A percentile compares a stretch with the other conserved stretches of the same genome.
Conservation (phyloP, 30 jellyfish, hydroid and myxozoan species). For the Clytia hemisphaerica region DNA sequence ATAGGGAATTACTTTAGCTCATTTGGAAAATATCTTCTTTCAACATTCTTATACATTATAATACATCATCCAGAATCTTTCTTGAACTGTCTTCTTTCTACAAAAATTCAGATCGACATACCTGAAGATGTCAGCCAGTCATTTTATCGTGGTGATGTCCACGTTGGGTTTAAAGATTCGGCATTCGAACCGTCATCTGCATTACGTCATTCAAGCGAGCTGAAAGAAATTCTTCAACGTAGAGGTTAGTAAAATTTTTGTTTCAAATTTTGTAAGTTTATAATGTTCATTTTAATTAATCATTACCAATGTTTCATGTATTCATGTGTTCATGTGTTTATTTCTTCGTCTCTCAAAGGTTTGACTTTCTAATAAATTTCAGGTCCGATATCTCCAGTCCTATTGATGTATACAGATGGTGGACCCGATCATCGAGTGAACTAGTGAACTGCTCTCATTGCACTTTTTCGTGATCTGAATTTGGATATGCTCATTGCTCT, state of each 20-base stretch:
- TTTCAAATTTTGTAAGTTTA: no score
- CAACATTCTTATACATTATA: no score
- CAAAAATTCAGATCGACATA: slow-evolving; percentile 14
- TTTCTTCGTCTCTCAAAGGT: no score
- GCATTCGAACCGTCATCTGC: slow-evolving; percentile 37
- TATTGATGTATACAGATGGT: slow-evolving; percentile 16
- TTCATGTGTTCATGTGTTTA: no score
- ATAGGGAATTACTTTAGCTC: no score
- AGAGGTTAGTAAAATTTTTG: not conserved
- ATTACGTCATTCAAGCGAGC: slow-evolving; percentile 20
- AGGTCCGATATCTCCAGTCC: slow-evolving; percentile 10
- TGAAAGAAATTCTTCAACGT: slow-evolving; percentile 10
- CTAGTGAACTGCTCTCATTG: slow-evolving; percentile 18
- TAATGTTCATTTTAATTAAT: no score
- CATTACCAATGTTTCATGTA: no score
- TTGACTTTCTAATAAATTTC: no score
- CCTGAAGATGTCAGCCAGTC: slow-evolving; percentile 19
- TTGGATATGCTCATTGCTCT: slow-evolving; percentile 24
- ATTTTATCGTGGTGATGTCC: slow-evolving; percentile 23
- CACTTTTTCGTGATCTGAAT: slow-evolving; percentile 4
- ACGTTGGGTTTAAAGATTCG: slow-evolving; percentile 29
- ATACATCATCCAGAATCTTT: no score
- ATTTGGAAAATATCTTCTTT: no score
- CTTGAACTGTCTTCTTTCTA: no score
- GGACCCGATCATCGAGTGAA: slow-evolving; percentile 39